These are phyloP conservation scores for Caenorhabditis sp. DNA, from an alignment of 2,888 invertebrate genomes.

Conservation along the genomic window DNA sequence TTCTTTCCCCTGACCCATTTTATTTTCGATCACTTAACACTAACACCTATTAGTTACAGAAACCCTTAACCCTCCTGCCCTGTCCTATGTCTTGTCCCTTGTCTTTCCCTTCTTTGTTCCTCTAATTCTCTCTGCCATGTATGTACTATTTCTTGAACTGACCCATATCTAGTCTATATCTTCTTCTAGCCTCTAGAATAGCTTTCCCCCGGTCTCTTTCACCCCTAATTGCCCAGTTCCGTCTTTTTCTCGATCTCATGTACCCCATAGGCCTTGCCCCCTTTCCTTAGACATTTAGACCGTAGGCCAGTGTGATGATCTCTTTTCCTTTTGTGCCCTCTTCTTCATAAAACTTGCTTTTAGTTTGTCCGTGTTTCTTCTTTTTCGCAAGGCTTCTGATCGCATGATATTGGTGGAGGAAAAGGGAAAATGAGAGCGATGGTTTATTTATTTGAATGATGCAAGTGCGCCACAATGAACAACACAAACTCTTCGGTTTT, in stretches of 20 bases:
- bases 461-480: conserved; percentile 36
- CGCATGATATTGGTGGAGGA: not conserved
- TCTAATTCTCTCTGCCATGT: not conserved
- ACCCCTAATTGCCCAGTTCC: not conserved
- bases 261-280: not conserved
- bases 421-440: not conserved
- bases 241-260: conserved; percentile 7
- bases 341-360: conserved; percentile 17
- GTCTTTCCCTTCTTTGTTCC: conserved; percentile 19
- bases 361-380: not conserved
- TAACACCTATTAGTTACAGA: not conserved
- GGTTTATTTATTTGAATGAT: conserved; percentile 17
- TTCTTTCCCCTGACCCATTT: not conserved
- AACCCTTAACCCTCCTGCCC: conserved; percentile 1
- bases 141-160: not conserved
- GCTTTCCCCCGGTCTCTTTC: not conserved
- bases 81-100: conserved; percentile 4
- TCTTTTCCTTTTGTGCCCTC: conserved; percentile 9
- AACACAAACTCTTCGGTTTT: no score
- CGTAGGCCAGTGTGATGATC: conserved; percentile 3
- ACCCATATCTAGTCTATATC: conserved; percentile 42
- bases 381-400: conserved; percentile 3
- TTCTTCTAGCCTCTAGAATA: no score
- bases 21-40: no score
- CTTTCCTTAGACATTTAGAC: no score